Evolutionary conservation across 2,888 invertebrate genomes (phyloP), one percentile per base, ranked within the genome.

Genomic region (Amorpha juglandis): DNA sequence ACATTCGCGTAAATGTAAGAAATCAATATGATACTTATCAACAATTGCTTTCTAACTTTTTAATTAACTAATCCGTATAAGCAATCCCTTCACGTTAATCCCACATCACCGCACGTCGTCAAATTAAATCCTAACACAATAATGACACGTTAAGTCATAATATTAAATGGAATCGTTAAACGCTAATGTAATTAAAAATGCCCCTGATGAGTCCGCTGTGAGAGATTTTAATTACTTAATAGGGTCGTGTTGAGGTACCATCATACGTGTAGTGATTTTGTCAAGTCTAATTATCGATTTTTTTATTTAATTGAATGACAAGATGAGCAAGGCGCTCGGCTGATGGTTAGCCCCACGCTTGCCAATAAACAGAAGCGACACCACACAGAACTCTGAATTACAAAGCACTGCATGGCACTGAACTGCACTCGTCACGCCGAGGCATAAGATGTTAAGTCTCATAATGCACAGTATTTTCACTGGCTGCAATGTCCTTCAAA

Each of bases 161-260:
- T 16, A 58, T 58, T 38, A 42, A 58, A 21, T 58, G 16, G 58
- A 58, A 33, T 9, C 35, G 55, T 42, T 12, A 52, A 52, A 27
- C 38, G 42, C 58, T 58, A 58, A 58, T 58, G 58, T 58, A 19
- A 58, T 58, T 58, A 58, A 42, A 58, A 42, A 16, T 12, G 58
- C 9, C 19, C 50, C 50, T 14, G n/a, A 33, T 14, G 33, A 33
- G 42, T 19, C 58, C 19, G 16, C 42, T 38, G 21, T 53, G 19
- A 58, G 58, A 58, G 58, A 38, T 58, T 58, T 58, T 58, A 58
- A 58, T 58, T 58, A 58, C 58, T 42, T 58, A 58, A 58, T 58
- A 58, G 38, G 19, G 42, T 58, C 19, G 42, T 12, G 35, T 42
- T 38, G n/a, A n/a, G n/a, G 33, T 50, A 8, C 6, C 16, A n/a